Base-by-base conservation (phyloP, 2,888 invertebrate species). In the Lydus trimaculatus region DNA sequence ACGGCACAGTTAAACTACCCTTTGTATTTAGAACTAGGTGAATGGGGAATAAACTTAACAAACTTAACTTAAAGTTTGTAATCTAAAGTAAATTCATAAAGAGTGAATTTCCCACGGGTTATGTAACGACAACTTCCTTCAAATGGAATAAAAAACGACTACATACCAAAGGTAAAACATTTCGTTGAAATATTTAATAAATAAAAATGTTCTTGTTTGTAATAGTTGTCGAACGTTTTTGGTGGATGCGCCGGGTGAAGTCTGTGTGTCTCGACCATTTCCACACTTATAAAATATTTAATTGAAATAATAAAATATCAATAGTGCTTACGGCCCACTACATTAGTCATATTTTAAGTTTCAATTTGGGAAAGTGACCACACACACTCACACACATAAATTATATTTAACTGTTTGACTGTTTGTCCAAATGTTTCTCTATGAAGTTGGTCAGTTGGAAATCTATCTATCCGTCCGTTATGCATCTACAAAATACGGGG, bases 81-180 rank as follows among this genome's bases (percentile, higher is more conserved):
- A 82, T 82, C 82, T 81, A 81, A 79, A 81, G 81, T 77, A 82
- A 81, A 83, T 83, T 82, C 81, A 83, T 82, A 83, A 81, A 80
- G 80, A 76, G 79, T 71, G 77, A 81, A 82, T 82, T 82, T 82
- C 83, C 83, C 83, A 64, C 31, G 81, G 76, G 83, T 67, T 69
- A 71, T 73, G 80, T 81, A 78, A 73, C 73, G 73, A 72, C 73
- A 73, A 75, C 73, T 71, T 65, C 59, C 64, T 63, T 64, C 64
- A 72, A 73, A 74, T 74, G 69, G 72, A 73, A 74, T 75, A 74
- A 76, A 76, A 72, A 75, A 75, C 73, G 64, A 68, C 56, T 63
- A 31, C 63, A 67, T 31, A 20, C 5, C n/a, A 43, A 43, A 43
- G 6, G n/a, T n/a, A 17, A 43, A 43, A 5, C n/a, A n/a, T 43